Percentiles rank a stretch among this genome's conserved stretches.
These are phyloP conservation scores for Paralichthys olivaceus DNA, from an alignment of 2,113 vertebrate genomes.

Conservation along the genomic window DNA sequence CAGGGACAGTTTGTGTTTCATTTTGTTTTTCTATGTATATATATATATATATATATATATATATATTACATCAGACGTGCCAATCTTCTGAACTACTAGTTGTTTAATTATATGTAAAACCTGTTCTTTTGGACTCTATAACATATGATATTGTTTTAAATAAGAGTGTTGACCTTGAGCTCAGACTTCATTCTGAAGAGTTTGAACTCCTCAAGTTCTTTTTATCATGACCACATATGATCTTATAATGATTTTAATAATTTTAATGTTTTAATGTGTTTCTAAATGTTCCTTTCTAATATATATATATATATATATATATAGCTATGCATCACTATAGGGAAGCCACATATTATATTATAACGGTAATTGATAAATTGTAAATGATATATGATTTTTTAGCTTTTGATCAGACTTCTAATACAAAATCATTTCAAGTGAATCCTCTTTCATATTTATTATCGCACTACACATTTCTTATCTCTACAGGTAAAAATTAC, in stretches of 20 bases:
- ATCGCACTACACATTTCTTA: slow-evolving; percentile 37
- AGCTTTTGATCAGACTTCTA: slow-evolving; percentile 33
- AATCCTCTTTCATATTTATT: slow-evolving; percentile 10
- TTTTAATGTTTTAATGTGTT: background rate
- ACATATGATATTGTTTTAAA: background rate
- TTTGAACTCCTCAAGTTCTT: too few relatives aligned
- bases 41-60: too few relatives aligned
- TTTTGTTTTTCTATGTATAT: background rate
- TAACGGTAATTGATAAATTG: background rate
- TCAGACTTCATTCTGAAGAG: background rate
- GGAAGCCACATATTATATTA: background rate
- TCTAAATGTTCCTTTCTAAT: too few relatives aligned
- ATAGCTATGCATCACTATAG: background rate
- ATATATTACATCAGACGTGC: background rate
- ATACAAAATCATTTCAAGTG: background rate
- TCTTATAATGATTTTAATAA: background rate
- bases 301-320: too few relatives aligned
- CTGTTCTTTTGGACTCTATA: too few relatives aligned
- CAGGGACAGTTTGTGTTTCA: background rate
- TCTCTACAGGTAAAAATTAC: slow-evolving; percentile 53
- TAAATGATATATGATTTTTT: background rate
- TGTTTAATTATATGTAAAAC: background rate
- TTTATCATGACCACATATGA: too few relatives aligned
- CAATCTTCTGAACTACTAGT: too few relatives aligned
- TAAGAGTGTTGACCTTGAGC: background rate